These are phyloP conservation scores for Himantopus leucocephalus DNA, from an alignment of 2,113 vertebrate species.

Conservation along the genomic window DNA sequence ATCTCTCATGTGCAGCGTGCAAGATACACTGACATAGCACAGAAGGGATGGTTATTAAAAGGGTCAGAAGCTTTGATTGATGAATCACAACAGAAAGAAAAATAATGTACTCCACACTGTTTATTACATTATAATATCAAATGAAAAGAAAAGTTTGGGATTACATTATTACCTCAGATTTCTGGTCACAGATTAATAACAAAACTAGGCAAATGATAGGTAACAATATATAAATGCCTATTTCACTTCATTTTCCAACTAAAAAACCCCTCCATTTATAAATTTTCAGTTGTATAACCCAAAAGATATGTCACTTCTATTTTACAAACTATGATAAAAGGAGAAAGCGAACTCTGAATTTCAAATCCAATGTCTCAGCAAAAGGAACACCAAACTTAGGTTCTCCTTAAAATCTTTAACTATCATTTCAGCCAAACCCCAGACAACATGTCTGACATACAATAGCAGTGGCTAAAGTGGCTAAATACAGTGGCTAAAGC, in stretches of 20 bases:
- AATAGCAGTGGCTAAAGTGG: background rate
- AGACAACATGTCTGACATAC: background rate
- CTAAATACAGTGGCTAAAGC: background rate
- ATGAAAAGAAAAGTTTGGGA: background rate
- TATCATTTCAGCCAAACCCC: background rate
- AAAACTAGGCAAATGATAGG: background rate
- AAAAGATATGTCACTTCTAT: background rate
- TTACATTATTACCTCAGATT: background rate
- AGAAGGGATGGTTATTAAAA: background rate
- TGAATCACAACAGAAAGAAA: background rate
- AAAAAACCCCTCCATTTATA: background rate
- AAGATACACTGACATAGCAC: background rate
- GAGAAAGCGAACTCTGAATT: background rate
- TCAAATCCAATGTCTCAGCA: background rate
- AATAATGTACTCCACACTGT: background rate
- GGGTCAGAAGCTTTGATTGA: background rate
- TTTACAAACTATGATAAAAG: background rate
- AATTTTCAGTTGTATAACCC: background rate
- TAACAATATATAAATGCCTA: background rate
- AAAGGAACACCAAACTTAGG: background rate
- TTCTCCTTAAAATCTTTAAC: background rate
- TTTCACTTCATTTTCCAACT: background rate
- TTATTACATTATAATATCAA: background rate
- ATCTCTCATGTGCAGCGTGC: background rate
- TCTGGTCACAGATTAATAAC: background rate